Base-by-base conservation (phyloP, 1,140 invertebrate genomes). In the Apis cerana region DNA sequence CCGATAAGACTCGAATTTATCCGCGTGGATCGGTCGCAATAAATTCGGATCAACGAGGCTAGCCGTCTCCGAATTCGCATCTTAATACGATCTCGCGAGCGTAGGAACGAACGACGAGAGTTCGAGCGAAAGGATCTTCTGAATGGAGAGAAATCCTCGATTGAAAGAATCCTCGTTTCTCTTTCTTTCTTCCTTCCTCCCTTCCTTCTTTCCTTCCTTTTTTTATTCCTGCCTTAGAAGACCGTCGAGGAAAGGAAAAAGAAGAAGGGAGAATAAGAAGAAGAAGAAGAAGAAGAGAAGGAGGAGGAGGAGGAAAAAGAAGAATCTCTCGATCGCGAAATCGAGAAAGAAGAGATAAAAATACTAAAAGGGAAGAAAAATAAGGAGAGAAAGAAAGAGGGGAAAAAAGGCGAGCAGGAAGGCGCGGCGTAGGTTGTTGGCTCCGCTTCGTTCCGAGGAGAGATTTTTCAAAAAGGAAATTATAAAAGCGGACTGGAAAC, bases 381-480 rank as follows among this genome's bases (percentile, higher is more conserved):
- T 13, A 15, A 43, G 27, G 4, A n/a, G n/a, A 48, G 21, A 48
- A 61, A 13, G 19, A 19, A 19, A 23, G 5, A 21, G 21, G 3
- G 17, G 17, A 10, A 48, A 52, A 33, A 50, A 64, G 62, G 50
- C 12, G 33, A 43, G 59, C 15, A 13, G 50, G 13, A 56, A 59
- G 76, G 52, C 77, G 56, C 59, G 43, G 61, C 52, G 52, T 23
- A 52, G 80, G 23, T 17, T 64, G 62, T 75, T 76, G 56, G 72
- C 33, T 48, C 27, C 13, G 52, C 52, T 68, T 50, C 21, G 69
- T 75, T 72, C 72, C 50, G 58, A 33, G 80, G 33, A 43, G 61
- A 59, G 77, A 88, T 88, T 88, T 88, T 89, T 89, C 80, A 88
- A 89, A 89, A 88, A 88, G 85, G 74, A 88, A 89, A 90, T 89